Conservation (phyloP, 1,140 invertebrate species). For the Scaptodrosophila lebanonensis region DNA sequence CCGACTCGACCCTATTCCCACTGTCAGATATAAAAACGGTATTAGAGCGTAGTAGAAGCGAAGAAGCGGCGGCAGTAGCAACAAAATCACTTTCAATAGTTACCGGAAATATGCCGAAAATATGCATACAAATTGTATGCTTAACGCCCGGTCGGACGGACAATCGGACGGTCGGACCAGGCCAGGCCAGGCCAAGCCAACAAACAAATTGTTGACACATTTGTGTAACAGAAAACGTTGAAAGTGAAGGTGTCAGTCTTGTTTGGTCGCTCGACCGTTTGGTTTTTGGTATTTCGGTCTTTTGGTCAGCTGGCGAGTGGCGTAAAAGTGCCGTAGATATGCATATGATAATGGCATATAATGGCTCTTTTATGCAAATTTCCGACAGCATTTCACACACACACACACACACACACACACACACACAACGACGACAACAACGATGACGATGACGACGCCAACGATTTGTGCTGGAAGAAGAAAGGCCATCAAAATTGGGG, state of each 20-base stretch:
- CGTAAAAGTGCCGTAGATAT: slow-evolving; percentile 6
- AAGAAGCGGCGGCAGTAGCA: no score
- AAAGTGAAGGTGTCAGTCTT: slow-evolving; percentile 54
- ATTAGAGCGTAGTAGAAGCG: no score
- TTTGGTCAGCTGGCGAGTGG: no score
- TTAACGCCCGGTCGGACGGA: neutral
- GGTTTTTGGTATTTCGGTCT: neutral
- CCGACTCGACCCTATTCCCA: no score
- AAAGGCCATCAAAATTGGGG: slow-evolving; percentile 13
- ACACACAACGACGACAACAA: no score
- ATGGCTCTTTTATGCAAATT: slow-evolving; percentile 61
- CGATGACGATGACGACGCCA: no score
- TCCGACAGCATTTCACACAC: slow-evolving; percentile 25
- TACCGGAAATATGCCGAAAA: slow-evolving; percentile 30
- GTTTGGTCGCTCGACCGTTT: slow-evolving; percentile 13
- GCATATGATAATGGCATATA: slow-evolving; percentile 55
- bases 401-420: slow-evolving; percentile 1
- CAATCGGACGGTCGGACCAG: no score
- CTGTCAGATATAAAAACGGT: no score
- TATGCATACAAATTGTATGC: slow-evolving; percentile 5
- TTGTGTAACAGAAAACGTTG: slow-evolving; percentile 22
- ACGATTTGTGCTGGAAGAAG: neutral
- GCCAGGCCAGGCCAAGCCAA: no score
- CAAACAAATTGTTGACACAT: slow-evolving; percentile 31
- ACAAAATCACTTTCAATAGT: slow-evolving; percentile 6